Base-by-base conservation (phyloP, 2,113 vertebrate species). In the Hoplias malabaricus region DNA sequence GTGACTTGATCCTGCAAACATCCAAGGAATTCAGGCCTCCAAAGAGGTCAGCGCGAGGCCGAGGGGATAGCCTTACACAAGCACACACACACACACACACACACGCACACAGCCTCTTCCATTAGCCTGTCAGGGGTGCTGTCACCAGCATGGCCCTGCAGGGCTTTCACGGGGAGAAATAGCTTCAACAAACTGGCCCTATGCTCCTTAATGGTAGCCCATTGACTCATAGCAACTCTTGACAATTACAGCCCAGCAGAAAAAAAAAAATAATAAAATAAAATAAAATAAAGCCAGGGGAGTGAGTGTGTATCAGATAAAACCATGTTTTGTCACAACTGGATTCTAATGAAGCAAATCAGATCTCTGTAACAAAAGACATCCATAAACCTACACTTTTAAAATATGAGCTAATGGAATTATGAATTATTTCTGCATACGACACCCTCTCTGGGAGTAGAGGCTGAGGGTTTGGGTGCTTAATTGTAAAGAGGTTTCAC, bases 11-110 rank as follows among this genome's bases (percentile, higher is more conserved):
- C 89, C 83, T 87, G 77, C 83, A 92, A 85, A 90, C 86, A 92
- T 88, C 88, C 69, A 73, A 92, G 88, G 90, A 93, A 94, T 93
- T 91, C 79, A 54, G 86, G 84, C 80, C 82, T 80, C 90, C 90
- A 92, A 93, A 91, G 84, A 84, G 90, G 90, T 93, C 93, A 93
- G 83, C 48, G 84, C 81, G 86, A 91, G 91, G 90, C 87, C 90
- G 69, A 91, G 69, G 84, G 89, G 93, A 91, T 90, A 91, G 87
- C 89, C 90, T 91, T 88, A 88, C 86, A 90, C 72, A 75, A 33
- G 19, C 88, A 86, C 87, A 79, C 48, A 23, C 48, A 27, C 16
- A 31, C 50, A 72, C 46, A 42, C 70, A 29, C 70, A 13, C 69
- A 69, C 63, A 75, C 85, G 83, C 83, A 84, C 77, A 84, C 84